phyloP scores from a whole-genome alignment of 2,797 vertebrate genomes.

The Pelochelys cantorii region DNA sequence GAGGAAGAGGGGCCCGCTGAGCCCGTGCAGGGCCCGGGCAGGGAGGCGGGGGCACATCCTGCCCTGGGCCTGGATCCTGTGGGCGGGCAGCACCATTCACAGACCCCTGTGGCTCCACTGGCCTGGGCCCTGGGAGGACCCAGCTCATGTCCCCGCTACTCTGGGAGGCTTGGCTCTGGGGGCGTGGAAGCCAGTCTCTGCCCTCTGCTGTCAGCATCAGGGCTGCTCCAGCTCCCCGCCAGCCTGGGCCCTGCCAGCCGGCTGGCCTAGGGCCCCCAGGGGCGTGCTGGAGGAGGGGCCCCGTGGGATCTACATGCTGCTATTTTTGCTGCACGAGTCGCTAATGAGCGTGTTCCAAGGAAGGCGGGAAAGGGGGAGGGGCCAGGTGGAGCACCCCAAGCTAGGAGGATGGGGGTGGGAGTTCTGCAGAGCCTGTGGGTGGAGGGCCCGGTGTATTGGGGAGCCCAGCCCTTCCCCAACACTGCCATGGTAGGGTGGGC shows the following conservation, averaged over 20 bases:
- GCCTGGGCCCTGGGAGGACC: background rate
- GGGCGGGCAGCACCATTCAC: background rate
- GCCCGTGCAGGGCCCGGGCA: background rate
- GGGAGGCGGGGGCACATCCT: background rate
- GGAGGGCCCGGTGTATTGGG: background rate
- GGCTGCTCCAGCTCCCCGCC: background rate
- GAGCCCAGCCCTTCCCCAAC: background rate
- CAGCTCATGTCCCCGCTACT: background rate
- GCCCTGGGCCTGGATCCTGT: background rate
- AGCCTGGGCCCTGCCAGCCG: background rate
- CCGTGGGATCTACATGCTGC: constrained; percentile 68
- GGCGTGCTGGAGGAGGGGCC: background rate
- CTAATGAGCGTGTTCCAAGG: background rate
- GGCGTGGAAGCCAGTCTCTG: background rate
- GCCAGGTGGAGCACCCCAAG: background rate
- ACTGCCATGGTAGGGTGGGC: too few species aligned
- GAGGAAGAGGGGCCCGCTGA: background rate
- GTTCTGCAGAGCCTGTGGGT: too few species aligned
- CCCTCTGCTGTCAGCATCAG: background rate
- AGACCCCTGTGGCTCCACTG: background rate
- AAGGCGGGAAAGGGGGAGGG: background rate
- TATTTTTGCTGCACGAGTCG: constrained; percentile 56
- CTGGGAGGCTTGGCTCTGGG: too few species aligned
- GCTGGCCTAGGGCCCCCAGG: background rate
- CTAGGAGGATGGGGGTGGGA: too few species aligned